A percentile compares a stretch with the other conserved stretches of the same genome.
phyloP scores from a whole-genome alignment of 2,113 vertebrate genomes.

The Chauna torquata region DNA sequence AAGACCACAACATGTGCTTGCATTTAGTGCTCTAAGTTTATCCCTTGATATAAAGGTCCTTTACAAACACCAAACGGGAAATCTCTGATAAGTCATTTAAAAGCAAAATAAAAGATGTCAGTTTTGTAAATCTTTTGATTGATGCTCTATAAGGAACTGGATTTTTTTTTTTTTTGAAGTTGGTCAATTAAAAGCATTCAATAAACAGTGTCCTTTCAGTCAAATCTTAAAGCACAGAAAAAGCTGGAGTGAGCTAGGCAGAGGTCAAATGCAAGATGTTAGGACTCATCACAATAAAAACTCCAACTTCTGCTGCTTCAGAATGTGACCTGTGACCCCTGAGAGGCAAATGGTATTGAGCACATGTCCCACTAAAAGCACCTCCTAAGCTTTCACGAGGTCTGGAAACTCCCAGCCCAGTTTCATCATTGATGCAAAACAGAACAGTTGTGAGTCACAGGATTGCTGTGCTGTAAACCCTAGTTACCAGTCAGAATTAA shows the following conservation, averaged over 20 bases:
- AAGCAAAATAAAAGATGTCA: slow-evolving; percentile 20
- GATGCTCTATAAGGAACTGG: not conserved
- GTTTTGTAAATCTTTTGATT: slow-evolving; percentile 28
- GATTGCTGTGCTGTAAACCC: not conserved
- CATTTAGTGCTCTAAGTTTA: not conserved
- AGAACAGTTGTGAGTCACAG: slow-evolving; percentile 7
- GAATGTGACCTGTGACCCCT: slow-evolving; percentile 22
- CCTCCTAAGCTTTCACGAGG: not conserved
- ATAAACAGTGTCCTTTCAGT: not conserved
- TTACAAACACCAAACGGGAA: not conserved
- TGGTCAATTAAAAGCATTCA: slow-evolving; percentile 18
- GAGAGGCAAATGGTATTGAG: slow-evolving; percentile 1
- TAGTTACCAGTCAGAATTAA: not conserved
- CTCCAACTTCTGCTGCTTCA: slow-evolving; percentile 26
- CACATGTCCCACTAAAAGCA: not conserved
- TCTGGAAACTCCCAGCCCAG: slow-evolving; percentile 9
- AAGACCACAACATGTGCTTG: not conserved
- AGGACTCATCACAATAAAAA: slow-evolving; percentile 47
- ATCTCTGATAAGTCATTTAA: not conserved
- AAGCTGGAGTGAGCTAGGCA: not conserved
- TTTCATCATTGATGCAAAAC: not conserved
- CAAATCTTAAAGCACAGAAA: not conserved
- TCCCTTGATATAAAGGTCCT: not conserved
- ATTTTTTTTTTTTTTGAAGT: not conserved
- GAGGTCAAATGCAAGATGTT: not conserved